Percentiles rank a stretch among this genome's conserved stretches.
Conservation (phyloP, 2,888 invertebrate genomes). For the Sesamia inferens region DNA sequence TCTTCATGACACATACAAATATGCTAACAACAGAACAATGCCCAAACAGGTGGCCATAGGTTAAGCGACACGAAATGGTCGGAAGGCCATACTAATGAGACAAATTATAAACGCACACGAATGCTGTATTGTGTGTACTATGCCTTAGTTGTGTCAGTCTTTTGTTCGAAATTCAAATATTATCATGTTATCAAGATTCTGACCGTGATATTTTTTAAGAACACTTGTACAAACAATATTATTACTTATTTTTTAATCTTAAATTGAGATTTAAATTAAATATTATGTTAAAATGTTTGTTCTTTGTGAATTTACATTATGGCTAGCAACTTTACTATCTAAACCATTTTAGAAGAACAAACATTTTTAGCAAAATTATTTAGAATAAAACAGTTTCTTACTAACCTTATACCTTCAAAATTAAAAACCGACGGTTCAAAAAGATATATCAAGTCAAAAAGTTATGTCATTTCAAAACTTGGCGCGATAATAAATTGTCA, state of each 20-base stretch:
- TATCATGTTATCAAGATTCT: constrained; percentile 43
- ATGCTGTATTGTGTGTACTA: constrained; percentile 45
- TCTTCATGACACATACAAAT: constrained; percentile 16
- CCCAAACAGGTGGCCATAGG: constrained; percentile 55
- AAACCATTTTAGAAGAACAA: not conserved
- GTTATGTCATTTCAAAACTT: constrained; percentile 5
- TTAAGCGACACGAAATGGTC: constrained; percentile 50
- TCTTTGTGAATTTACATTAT: not conserved
- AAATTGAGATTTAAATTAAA: not conserved
- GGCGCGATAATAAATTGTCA: constrained; percentile 46
- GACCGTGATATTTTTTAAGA: constrained; percentile 24
- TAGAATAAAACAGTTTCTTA: too few relatives aligned
- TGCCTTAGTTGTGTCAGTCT: constrained; percentile 37
- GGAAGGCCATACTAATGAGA: constrained; percentile 65
- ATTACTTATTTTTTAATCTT: not conserved
- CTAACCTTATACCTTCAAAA: not conserved
- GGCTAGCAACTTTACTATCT: constrained; percentile 5
- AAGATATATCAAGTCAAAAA: not conserved
- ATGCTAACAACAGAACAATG: constrained; percentile 56
- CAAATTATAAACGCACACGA: constrained; percentile 57
- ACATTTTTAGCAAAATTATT: too few relatives aligned
- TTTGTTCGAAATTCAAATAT: constrained; percentile 58
- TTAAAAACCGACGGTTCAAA: constrained; percentile 11
- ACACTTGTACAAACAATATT: constrained; percentile 32
- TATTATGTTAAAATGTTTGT: not conserved